Evolutionary conservation across 2,113 vertebrate genomes (phyloP).

Genomic region (Menura novaehollandiae): DNA sequence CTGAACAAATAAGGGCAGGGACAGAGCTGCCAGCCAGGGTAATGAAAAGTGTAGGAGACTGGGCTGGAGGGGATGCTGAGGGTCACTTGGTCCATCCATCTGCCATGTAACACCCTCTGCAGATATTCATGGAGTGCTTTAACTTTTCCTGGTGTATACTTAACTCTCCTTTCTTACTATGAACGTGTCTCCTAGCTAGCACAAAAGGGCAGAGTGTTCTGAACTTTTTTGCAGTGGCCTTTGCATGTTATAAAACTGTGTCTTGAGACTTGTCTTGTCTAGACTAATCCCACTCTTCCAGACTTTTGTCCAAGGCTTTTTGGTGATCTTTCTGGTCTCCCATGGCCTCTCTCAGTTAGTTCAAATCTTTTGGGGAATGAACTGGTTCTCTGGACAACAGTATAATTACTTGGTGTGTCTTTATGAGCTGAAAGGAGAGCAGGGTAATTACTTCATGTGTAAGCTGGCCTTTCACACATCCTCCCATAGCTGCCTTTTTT

Average conservation of each 20-base stretch:
- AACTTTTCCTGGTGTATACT: neutral
- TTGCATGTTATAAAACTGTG: neutral
- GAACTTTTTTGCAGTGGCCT: neutral
- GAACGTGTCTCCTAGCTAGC: neutral
- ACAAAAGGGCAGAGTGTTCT: neutral
- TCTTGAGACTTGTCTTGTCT: neutral
- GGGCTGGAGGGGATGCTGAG: neutral
- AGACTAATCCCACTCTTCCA: neutral
- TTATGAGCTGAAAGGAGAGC: neutral
- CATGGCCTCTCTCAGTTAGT: neutral
- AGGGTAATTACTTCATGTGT: neutral
- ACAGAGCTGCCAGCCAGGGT: neutral
- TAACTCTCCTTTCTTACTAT: neutral
- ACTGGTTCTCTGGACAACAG: neutral
- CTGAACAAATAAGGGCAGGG: neutral
- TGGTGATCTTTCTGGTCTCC: neutral
- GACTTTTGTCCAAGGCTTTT: neutral
- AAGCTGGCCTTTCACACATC: neutral
- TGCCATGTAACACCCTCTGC: neutral
- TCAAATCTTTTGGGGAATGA: neutral
- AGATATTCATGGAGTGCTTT: neutral
- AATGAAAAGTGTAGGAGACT: neutral
- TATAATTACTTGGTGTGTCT: neutral
- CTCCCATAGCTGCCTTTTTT: neutral
- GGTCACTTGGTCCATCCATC: neutral